Conservation (phyloP, 1,140 invertebrate species). For the Cydia strobilella region DNA sequence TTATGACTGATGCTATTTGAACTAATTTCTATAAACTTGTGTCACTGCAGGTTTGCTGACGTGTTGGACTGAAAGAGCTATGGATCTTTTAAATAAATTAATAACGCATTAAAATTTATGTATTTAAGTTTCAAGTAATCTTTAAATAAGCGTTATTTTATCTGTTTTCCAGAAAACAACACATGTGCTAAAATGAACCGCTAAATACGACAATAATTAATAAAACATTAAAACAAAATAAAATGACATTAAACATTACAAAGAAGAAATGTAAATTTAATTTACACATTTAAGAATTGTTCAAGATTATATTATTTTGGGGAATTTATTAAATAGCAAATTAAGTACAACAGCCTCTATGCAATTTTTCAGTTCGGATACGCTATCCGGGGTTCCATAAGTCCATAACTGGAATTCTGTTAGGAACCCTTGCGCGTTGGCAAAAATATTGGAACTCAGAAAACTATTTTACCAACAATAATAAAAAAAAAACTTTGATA, state of each 20-base stretch:
- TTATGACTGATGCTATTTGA: conserved; percentile 27
- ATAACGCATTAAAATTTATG: background rate
- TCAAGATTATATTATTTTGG: too few relatives aligned
- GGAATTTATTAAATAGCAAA: background rate
- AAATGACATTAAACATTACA: too few relatives aligned
- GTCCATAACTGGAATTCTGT: background rate
- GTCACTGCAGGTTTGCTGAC: background rate
- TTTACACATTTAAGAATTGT: too few relatives aligned
- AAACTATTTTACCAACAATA: background rate
- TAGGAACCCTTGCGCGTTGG: background rate
- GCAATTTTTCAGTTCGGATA: background rate
- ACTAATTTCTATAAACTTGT: background rate
- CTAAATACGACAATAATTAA: too few relatives aligned
- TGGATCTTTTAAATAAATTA: background rate
- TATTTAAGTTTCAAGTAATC: background rate
- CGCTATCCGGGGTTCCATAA: background rate
- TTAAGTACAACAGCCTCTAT: background rate
- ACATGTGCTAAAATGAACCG: too few relatives aligned
- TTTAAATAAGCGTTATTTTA: too few relatives aligned
- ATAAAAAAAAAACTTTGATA: background rate
- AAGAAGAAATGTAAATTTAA: too few relatives aligned
- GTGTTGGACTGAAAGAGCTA: background rate
- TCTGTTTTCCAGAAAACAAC: too few relatives aligned
- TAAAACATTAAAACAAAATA: too few relatives aligned
- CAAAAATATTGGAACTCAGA: background rate